Evolutionary conservation across 2,113 vertebrate species (phyloP), one percentile per base, ranked within the genome.

Genomic region (Mesitornis unicolor): DNA sequence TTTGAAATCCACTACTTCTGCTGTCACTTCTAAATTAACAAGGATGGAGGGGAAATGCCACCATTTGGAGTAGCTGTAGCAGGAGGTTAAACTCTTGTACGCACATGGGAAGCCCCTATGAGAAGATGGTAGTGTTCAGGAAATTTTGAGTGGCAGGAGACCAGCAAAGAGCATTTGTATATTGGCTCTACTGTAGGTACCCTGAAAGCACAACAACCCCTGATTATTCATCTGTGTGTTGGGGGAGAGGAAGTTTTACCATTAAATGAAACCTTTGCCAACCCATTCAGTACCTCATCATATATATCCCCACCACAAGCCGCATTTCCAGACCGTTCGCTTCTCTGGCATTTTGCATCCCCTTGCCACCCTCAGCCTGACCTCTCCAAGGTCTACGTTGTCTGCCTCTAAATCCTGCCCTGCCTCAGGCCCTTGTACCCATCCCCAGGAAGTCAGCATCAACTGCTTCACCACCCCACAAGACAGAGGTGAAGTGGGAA

Each of bases 351-450:
- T 51, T 67, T 53, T 0, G 0, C 2, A 10, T 63, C 22, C 47
- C 33, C 25, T 79, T 0, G 0, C 18, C 56, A 60, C 25, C 47
- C 61, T 45, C 19, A 45, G 38, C 17, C 33, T 50, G 53, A 59
- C 48, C 40, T 63, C n/a, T 18, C 12, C 12, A 4, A 19, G 11
- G 48, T 68, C 76, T 0, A 0, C 1, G 7, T 53, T 71, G 15
- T 24, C 43, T 70, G 19, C 56, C 28, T 59, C 14, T 0, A 1
- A 29, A 18, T 84, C 56, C 56, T 75, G 61, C 51, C 15, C 47
- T 71, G 47, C 71, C 35, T 21, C 33, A 18, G 29, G 26, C 43
- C 20, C 57, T 65, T 0, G 0, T 17, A 4, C 4, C 2, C 11
- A 4, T 65, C 48, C 33, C 31, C 25, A 13, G 90, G 59, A 53